Percentiles rank a stretch among this genome's conserved stretches.
Conservation (phyloP, 2,113 vertebrate species). For the Gambusia affinis region DNA sequence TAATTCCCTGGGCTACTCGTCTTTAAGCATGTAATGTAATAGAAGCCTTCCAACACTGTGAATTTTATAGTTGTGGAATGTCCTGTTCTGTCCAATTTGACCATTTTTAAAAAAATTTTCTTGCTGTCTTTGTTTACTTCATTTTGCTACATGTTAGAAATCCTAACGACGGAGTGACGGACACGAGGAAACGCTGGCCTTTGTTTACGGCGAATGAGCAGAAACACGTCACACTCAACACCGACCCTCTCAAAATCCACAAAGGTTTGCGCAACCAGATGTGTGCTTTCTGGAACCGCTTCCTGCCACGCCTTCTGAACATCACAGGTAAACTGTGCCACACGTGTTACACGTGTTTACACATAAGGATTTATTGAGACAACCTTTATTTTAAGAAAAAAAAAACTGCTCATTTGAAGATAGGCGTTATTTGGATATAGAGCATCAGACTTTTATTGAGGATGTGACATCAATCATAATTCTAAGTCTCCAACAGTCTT, state of each 20-base stretch:
- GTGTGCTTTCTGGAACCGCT: constrained; percentile 92
- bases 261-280: constrained; percentile 87
- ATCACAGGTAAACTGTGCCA: constrained; percentile 84
- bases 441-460: no score
- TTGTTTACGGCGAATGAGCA: constrained; percentile 82
- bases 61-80: neutral
- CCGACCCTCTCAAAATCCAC: constrained; percentile 80
- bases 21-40: no score
- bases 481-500: no score
- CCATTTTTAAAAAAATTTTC: neutral
- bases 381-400: no score
- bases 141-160: constrained; percentile 72
- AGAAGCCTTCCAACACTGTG: no score
- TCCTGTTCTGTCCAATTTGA: neutral
- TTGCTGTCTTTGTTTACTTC: neutral
- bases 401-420: no score
- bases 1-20: no score
- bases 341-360: neutral
- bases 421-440: no score
- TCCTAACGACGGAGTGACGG: constrained; percentile 82
- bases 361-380: neutral
- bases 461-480: no score
- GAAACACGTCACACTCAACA: constrained; percentile 85
- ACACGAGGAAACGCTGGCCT: constrained; percentile 83
- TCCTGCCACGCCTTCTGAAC: constrained; percentile 90